phyloP scores from a whole-genome alignment of 2,797 vertebrate genomes.

The Ctenopoma multispine region DNA sequence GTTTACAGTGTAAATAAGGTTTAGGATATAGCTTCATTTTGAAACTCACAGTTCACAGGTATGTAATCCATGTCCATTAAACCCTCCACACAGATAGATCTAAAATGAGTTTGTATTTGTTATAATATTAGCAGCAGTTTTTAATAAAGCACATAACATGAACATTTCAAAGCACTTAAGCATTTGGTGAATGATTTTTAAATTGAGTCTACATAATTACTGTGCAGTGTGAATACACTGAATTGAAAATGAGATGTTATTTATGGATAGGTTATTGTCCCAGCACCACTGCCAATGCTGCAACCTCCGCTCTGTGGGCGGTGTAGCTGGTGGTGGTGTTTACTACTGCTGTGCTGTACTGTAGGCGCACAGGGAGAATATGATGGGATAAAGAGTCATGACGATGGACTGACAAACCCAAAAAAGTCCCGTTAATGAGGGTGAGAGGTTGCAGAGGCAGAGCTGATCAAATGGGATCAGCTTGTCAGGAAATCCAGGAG shows the following conservation, averaged over 20 bases:
- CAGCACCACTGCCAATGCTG: slow-evolving; percentile 60
- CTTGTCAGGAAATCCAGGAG: slow-evolving; percentile 41
- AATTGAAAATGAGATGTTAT: slow-evolving; percentile 74
- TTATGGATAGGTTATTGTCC: slow-evolving; percentile 74
- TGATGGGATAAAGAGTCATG: slow-evolving; percentile 27
- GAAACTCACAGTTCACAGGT: slow-evolving; percentile 1
- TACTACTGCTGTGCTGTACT: slow-evolving; percentile 51
- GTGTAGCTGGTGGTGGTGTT: slow-evolving; percentile 63
- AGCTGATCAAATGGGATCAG: slow-evolving; percentile 61
- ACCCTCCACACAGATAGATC: background rate
- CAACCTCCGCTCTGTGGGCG: slow-evolving; percentile 76
- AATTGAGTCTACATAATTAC: slow-evolving; percentile 45
- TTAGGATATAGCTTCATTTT: background rate
- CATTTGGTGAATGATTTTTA: slow-evolving; percentile 28
- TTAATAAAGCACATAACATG: slow-evolving; percentile 29
- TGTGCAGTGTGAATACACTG: slow-evolving; percentile 47
- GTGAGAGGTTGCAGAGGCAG: slow-evolving; percentile 37
- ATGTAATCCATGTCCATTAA: slow-evolving; percentile 13
- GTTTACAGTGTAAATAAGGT: background rate
- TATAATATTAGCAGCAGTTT: background rate
- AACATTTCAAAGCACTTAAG: slow-evolving; percentile 36
- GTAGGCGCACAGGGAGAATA: slow-evolving; percentile 34
- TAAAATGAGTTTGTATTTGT: slow-evolving; percentile 10
- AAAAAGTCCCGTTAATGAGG: slow-evolving; percentile 44
- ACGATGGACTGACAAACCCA: slow-evolving; percentile 42